Evolutionary conservation across 1,140 invertebrate species (phyloP), one percentile per base, ranked within the genome.

Genomic region (Cryptotermes secundus): DNA sequence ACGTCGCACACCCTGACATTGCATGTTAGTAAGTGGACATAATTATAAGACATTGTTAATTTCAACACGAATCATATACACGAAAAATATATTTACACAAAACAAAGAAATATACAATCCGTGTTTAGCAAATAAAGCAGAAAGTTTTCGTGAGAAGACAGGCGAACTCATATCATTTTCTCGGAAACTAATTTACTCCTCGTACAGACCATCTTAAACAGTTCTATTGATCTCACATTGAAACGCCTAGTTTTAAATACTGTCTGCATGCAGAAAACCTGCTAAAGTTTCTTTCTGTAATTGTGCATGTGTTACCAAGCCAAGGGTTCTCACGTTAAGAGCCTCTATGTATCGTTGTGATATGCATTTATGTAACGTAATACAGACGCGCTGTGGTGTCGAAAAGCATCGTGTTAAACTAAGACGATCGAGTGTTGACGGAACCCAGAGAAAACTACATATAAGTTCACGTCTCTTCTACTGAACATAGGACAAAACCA

Each of bases 1-100:
- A 38, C n/a, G n/a, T 4, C 38, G 38, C 12, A 38, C 38, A 19
- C 45, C 45, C 45, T 49, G 45, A 72, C 26, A 72, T 72, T 7
- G 59, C 59, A 72, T 72, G 59, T 31, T 72, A 26, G 26, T 72
- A 72, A 72, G 59, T 72, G 59, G 59, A 7, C 59, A 4, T 72
- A 31, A 72, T 72, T 72, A 72, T 31, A 72, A 72, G 45, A 49
- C 22, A 49, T 49, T 49, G 45, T 49, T 49, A 49, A 49, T 49
- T 49, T 49, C 45, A 49, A 49, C 45, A 49, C 45, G 45, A 49
- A 49, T 49, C 14, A 49, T 49, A 49, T 49, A 49, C 59, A 72
- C 59, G 59, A 72, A 31, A 49, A 72, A 72, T 72, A 72, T 72
- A 72, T 72, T 72, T 72, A 72, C 59, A 72, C 59, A 72, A 72